These are phyloP conservation scores for Blomia tropicalis DNA, from an alignment of 2,888 invertebrate genomes.

Conservation along the genomic window DNA sequence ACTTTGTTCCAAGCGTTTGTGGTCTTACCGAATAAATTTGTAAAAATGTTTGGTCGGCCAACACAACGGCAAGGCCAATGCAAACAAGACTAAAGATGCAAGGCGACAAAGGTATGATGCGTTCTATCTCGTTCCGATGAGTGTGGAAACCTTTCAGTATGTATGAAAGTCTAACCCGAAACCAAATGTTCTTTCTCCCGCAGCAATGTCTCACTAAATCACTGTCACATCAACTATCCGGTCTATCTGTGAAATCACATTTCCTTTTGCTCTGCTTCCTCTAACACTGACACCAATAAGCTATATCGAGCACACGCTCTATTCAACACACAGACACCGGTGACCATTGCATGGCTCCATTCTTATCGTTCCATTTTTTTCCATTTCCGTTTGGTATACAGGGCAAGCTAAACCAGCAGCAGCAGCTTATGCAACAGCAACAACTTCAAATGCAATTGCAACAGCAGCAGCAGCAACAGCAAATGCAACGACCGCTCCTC, in stretches of 20 bases:
- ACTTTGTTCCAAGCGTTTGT: too few species aligned
- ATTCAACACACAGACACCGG: not conserved
- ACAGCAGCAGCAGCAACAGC: slow-evolving; percentile 1
- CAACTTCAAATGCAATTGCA: not conserved
- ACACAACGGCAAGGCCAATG: too few species aligned
- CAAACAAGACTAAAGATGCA: too few species aligned
- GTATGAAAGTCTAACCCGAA: too few species aligned
- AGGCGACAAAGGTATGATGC: too few species aligned
- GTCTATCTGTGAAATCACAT: not conserved
- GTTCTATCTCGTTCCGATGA: too few species aligned
- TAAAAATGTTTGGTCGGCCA: too few species aligned
- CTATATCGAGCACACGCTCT: not conserved
- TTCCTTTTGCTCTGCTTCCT: slow-evolving; percentile 20
- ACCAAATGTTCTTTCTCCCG: not conserved
- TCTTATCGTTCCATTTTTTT: slow-evolving; percentile 2
- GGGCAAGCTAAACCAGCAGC: slow-evolving; percentile 8
- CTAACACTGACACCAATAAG: slow-evolving; percentile 8
- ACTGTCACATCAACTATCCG: not conserved
- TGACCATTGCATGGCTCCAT: not conserved
- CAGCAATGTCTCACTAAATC: not conserved
- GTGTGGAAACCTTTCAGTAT: too few species aligned
- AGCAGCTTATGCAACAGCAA: slow-evolving; percentile 7
- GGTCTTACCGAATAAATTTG: too few species aligned
- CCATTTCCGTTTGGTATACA: not conserved
- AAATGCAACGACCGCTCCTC: not conserved